A percentile compares a stretch with the other conserved stretches of the same genome.
phyloP scores from a whole-genome alignment of 2,797 vertebrate species.

The Cottoperca gobio region DNA sequence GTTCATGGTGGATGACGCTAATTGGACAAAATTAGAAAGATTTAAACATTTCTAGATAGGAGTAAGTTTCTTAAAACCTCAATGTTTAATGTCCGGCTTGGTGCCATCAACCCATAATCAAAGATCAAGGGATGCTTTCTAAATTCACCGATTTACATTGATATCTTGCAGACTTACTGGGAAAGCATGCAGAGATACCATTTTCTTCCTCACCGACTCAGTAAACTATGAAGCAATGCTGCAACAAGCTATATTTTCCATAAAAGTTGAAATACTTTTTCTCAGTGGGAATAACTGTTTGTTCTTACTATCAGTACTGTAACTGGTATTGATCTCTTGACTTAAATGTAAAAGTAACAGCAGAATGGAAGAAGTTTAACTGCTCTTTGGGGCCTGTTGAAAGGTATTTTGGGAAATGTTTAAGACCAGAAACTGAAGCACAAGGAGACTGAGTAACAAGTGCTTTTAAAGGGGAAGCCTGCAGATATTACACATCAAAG shows the following conservation, averaged over 20 bases:
- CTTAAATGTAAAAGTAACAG: constrained; percentile 33
- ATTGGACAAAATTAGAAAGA: too few species aligned
- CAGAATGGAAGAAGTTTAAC: constrained; percentile 34
- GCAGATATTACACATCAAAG: background rate
- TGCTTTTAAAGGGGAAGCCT: background rate
- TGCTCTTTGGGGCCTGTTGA: constrained; percentile 29
- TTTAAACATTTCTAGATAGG: too few species aligned
- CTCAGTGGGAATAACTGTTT: constrained; percentile 27
- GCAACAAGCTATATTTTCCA: constrained; percentile 10
- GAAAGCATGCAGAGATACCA: background rate
- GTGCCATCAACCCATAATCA: background rate
- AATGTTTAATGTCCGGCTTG: constrained; percentile 2
- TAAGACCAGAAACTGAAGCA: constrained; percentile 19
- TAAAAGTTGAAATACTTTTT: constrained; percentile 14
- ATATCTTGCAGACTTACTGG: background rate
- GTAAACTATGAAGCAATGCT: constrained; percentile 13
- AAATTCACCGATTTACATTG: constrained; percentile 6
- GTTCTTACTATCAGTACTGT: constrained; percentile 17
- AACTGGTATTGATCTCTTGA: constrained; percentile 49
- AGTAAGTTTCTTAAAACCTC: constrained; percentile 18
- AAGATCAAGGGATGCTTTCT: constrained; percentile 1
- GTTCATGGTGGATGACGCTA: background rate
- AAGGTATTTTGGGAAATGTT: constrained; percentile 30
- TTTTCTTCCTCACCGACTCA: background rate
- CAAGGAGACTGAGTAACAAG: constrained; percentile 8